phyloP scores from a whole-genome alignment of 2,888 invertebrate species.

The Buathra laborator region DNA sequence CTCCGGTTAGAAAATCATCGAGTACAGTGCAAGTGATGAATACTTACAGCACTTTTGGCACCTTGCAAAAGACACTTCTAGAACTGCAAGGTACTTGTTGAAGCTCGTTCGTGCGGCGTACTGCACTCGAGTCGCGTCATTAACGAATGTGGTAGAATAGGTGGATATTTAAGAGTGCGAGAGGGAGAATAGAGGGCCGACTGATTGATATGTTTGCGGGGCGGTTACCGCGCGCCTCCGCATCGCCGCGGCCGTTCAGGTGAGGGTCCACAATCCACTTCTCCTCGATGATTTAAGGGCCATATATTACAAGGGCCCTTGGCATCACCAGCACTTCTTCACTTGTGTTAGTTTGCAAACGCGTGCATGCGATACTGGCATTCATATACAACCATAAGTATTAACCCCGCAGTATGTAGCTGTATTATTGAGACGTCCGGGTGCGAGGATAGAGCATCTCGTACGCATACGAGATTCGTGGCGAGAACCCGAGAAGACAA shows the following conservation, averaged over 20 bases:
- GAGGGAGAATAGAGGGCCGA: constrained; percentile 54
- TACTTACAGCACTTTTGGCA: not conserved
- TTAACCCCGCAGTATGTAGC: constrained; percentile 76
- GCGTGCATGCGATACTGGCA: constrained; percentile 26
- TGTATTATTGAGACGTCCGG: constrained; percentile 80
- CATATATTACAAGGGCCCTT: constrained; percentile 83
- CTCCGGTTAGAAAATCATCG: not conserved
- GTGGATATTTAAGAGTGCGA: constrained; percentile 75
- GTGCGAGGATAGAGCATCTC: constrained; percentile 68
- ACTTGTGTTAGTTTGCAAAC: constrained; percentile 42
- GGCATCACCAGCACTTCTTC: constrained; percentile 75
- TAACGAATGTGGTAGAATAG: constrained; percentile 79
- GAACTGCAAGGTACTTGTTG: not conserved
- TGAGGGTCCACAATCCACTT: constrained; percentile 81
- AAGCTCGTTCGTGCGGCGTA: constrained; percentile 27
- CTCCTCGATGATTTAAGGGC: constrained; percentile 84
- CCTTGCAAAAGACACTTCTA: not conserved
- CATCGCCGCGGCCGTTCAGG: constrained; percentile 74
- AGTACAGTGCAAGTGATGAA: not conserved
- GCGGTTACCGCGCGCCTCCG: constrained; percentile 77
- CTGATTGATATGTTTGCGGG: constrained; percentile 85
- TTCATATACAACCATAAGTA: constrained; percentile 59
- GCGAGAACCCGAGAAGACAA: not conserved
- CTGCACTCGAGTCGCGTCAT: constrained; percentile 74
- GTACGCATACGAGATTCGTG: constrained; percentile 30